Evolutionary conservation across 1,140 invertebrate genomes (phyloP).

Genomic region (Agrilus planipennis): DNA sequence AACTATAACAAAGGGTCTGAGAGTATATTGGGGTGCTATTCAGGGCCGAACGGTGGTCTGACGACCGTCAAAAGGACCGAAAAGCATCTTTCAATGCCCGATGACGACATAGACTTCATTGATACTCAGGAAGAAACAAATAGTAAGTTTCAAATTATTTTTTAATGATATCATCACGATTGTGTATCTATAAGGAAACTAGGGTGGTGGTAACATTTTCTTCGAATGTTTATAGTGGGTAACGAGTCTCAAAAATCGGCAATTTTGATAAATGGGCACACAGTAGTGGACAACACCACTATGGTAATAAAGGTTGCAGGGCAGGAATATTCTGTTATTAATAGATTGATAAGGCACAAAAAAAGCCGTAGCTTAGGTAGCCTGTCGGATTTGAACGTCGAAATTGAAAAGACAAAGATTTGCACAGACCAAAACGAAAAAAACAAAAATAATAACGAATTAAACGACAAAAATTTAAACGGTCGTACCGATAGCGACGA

Average conservation of each 20-base stretch:
- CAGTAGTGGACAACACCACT: conserved; percentile 33
- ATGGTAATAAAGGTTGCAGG: conserved; percentile 38
- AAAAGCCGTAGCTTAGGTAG: conserved; percentile 31
- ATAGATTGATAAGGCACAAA: conserved; percentile 25
- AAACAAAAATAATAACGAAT: conserved; percentile 6
- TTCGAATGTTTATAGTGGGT: no score
- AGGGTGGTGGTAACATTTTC: no score
- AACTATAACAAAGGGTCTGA: conserved; percentile 39
- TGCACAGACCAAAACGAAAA: conserved; percentile 15
- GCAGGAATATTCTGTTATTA: conserved; percentile 34
- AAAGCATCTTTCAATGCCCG: conserved; percentile 50
- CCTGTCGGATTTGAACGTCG: conserved; percentile 28
- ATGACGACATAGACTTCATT: conserved; percentile 64
- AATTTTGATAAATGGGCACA: background rate
- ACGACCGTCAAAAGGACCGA: conserved; percentile 57
- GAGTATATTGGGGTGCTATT: conserved; percentile 51
- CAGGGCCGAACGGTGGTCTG: conserved; percentile 65
- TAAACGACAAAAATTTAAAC: background rate
- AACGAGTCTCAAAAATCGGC: background rate
- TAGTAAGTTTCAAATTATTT: no score
- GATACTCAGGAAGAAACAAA: conserved; percentile 49
- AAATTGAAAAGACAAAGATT: conserved; percentile 29
- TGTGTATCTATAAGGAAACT: no score
- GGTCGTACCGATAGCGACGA: background rate
- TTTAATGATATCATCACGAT: no score